These are phyloP conservation scores for Odontamblyopus rebecca DNA, from an alignment of 2,797 vertebrate species.

Conservation along the genomic window DNA sequence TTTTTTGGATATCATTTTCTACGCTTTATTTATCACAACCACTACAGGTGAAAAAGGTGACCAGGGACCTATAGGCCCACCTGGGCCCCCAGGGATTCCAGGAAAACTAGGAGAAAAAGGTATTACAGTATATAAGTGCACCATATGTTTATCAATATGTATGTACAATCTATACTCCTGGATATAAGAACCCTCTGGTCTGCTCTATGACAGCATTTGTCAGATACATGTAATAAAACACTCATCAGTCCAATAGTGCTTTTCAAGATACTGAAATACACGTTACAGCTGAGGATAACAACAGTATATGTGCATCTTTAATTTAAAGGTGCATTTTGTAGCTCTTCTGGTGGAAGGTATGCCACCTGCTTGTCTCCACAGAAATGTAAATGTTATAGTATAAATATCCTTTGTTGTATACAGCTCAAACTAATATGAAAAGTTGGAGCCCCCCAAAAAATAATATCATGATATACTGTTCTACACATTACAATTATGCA, in stretches of 20 bases:
- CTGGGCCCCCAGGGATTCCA: conserved; percentile 82
- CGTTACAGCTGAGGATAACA: background rate
- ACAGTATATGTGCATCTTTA: background rate
- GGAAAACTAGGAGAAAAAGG: conserved; percentile 90
- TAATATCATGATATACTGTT: background rate
- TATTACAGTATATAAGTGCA: conserved; percentile 37
- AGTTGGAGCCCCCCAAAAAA: background rate
- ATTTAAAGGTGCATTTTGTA: background rate
- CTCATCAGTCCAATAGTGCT: background rate
- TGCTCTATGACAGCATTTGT: background rate
- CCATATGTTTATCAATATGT: too few relatives aligned
- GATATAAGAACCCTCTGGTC: background rate
- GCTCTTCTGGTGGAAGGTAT: background rate
- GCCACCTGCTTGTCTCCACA: too few relatives aligned
- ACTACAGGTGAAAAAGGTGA: conserved; percentile 87
- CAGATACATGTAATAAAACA: background rate
- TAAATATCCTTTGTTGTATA: background rate
- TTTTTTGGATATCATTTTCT: conserved; percentile 40
- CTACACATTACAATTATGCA: background rate
- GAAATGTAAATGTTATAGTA: too few relatives aligned
- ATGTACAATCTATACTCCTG: background rate
- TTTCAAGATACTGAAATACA: background rate
- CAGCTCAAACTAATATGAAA: background rate
- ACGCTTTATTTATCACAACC: conserved; percentile 45
- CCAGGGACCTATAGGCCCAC: conserved; percentile 79